Evolutionary conservation across 2,888 invertebrate species (phyloP).

Genomic region (Mimas tiliae): DNA sequence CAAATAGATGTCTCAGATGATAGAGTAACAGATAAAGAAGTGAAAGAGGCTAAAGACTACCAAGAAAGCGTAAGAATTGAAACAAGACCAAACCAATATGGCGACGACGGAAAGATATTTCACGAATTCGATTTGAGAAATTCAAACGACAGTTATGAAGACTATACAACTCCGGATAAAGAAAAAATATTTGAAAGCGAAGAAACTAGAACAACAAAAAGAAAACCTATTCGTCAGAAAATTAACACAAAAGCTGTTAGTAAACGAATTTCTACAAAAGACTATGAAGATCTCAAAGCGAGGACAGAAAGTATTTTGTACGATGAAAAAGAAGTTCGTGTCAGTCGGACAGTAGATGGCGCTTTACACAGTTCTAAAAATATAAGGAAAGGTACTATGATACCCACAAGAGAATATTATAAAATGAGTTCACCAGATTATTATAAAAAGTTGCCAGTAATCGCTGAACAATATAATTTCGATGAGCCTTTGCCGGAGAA

Average conservation of each 20-base stretch:
- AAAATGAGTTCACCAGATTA: conserved; percentile 61
- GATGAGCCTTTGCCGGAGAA: conserved; percentile 65
- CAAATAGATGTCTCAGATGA: neutral
- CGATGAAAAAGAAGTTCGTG: conserved; percentile 36
- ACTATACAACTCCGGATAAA: conserved; percentile 56
- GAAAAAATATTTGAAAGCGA: conserved; percentile 45
- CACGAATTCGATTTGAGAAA: conserved; percentile 40
- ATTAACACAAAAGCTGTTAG: neutral
- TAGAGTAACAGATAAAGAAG: neutral
- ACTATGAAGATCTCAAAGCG: conserved; percentile 45
- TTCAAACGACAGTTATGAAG: conserved; percentile 62
- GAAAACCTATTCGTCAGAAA: neutral
- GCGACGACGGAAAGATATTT: conserved; percentile 34
- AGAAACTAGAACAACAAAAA: conserved; percentile 24
- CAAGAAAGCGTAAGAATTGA: conserved; percentile 20
- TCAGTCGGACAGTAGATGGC: conserved; percentile 5
- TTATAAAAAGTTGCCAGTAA: conserved; percentile 50
- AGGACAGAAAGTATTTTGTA: conserved; percentile 48
- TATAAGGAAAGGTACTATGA: conserved; percentile 43
- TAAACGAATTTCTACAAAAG: neutral
- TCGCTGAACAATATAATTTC: conserved; percentile 66
- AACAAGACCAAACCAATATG: conserved; percentile 12
- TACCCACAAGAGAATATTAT: conserved; percentile 52
- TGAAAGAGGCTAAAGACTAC: conserved; percentile 6
- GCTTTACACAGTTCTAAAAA: conserved; percentile 10